Base-by-base conservation (phyloP, 1,140 invertebrate species). In the Bicyclus anynana region DNA sequence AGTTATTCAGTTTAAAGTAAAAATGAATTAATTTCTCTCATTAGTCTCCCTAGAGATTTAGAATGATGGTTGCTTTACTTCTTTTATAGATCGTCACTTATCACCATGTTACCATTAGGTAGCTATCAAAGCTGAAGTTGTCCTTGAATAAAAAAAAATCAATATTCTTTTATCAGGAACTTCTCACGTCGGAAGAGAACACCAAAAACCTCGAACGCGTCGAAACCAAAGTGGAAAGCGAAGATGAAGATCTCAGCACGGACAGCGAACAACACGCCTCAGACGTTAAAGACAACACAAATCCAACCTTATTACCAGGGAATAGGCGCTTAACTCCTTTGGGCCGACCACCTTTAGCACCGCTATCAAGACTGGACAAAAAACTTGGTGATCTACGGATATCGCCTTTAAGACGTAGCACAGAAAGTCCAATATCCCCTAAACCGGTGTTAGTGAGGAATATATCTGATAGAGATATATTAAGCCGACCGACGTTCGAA, bases 111-210 rank as follows among this genome's bases (percentile, higher is more conserved):
- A n/a, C n/a, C n/a, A n/a, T n/a, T n/a, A n/a, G n/a, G n/a, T n/a
- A n/a, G n/a, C n/a, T n/a, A n/a, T n/a, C n/a, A n/a, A n/a, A n/a
- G n/a, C n/a, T n/a, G n/a, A n/a, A n/a, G n/a, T 3, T 4, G 26
- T 5, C 26, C 4, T 27, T 27, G 10, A 33, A 7, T 33, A 33
- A 33, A 3, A 2, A 23, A 4, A 23, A 5, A 42, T n/a, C 4
- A 27, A 7, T 12, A 33, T 33, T 33, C 12, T 0, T 6, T 33
- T 48, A 57, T 5, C 21, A 90, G 88, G 88, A 90, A 66, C 71
- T 90, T 14, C 69, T 80, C 17, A 90, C 89, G 44, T 90, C 74
- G 0, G 88, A 90, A 67, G 87, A 90, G 44, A 80, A 86, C 56
- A 84, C 86, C 0, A 89, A 87, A 68, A 69, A 86, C 27, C 70